phyloP scores from a whole-genome alignment of 2,888 invertebrate genomes.

The Eupithecia exiguata region DNA sequence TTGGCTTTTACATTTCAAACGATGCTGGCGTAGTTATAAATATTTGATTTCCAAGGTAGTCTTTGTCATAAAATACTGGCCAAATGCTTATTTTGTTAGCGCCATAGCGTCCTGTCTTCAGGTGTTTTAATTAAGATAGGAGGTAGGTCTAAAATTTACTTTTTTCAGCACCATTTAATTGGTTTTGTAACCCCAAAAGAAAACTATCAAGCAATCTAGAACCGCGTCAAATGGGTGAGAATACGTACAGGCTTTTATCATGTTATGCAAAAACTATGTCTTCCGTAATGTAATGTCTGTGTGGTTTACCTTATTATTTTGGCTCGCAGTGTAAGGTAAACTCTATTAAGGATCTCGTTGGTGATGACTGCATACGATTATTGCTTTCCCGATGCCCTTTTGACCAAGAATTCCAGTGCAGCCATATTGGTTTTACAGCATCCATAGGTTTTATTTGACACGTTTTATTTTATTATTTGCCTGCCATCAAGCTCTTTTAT shows the following conservation, averaged over 20 bases:
- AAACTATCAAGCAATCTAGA: too few relatives aligned
- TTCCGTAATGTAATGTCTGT: background rate
- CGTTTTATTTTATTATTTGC: background rate
- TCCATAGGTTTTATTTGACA: background rate
- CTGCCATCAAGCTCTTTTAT: background rate
- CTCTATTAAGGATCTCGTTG: constrained; percentile 48
- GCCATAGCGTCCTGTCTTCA: too few relatives aligned
- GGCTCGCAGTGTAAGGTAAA: constrained; percentile 32
- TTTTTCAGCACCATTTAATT: too few relatives aligned
- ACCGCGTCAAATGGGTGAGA: background rate
- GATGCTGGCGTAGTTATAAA: background rate
- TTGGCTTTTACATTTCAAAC: background rate
- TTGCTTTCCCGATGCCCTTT: constrained; percentile 11
- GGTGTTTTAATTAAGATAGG: too few relatives aligned
- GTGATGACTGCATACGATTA: constrained; percentile 33
- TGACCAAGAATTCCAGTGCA: constrained; percentile 8
- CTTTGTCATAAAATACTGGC: too few relatives aligned
- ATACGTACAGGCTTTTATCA: background rate
- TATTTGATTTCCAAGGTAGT: background rate
- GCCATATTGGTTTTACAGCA: background rate
- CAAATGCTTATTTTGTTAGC: too few relatives aligned
- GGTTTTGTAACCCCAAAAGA: too few relatives aligned
- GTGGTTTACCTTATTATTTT: background rate
- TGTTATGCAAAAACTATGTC: background rate
- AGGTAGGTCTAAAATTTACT: too few relatives aligned